Evolutionary conservation across 2,113 vertebrate genomes (phyloP).

Genomic region (Gnathonemus longibarbis): DNA sequence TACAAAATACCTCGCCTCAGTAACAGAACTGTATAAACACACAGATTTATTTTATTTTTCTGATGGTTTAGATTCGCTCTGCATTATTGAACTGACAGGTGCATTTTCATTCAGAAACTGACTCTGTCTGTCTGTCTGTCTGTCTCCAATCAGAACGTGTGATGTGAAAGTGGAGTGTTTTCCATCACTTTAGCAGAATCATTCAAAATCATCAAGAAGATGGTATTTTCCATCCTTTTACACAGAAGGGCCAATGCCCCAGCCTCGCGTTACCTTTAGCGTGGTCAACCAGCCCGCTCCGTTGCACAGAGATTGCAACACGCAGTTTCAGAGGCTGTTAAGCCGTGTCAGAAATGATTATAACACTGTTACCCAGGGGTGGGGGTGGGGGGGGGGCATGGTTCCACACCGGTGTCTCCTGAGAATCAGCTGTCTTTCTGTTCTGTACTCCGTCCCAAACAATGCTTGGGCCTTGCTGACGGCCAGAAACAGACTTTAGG

Average conservation of each 20-base stretch:
- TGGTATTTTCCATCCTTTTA: background rate
- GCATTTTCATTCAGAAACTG: background rate
- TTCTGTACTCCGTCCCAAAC: background rate
- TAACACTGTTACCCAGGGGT: background rate
- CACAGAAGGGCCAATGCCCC: background rate
- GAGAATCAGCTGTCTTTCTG: background rate
- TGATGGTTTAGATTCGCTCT: background rate
- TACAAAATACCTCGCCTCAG: background rate
- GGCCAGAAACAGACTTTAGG: slow-evolving; percentile 17
- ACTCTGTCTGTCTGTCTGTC: background rate
- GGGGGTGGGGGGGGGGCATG: background rate
- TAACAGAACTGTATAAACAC: background rate
- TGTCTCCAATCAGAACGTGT: background rate
- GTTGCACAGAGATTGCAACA: background rate
- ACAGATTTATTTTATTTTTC: background rate
- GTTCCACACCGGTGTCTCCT: background rate
- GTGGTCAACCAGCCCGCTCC: background rate
- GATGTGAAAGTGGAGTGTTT: background rate
- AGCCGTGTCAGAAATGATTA: background rate
- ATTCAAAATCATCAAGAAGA: background rate
- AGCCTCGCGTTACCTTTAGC: background rate
- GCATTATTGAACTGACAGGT: background rate
- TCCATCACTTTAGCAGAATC: background rate
- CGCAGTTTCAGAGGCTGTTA: background rate
- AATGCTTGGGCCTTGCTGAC: background rate